Conservation (phyloP, 1,140 invertebrate genomes). For the Dermatophagoides farinae region DNA sequence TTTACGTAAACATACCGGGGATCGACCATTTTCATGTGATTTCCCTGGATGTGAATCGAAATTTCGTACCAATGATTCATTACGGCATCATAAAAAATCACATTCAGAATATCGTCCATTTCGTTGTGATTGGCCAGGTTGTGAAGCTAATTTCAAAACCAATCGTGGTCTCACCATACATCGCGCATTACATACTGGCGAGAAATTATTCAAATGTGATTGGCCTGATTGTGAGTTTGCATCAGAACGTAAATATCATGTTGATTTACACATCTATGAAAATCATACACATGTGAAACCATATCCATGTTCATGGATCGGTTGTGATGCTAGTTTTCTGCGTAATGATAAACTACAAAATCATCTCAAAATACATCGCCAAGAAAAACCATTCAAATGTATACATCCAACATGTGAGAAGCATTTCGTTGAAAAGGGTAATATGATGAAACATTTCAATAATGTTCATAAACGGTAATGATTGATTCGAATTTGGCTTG, state of each 20-base stretch:
- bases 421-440: slow-evolving; percentile 10
- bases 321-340: slow-evolving; percentile 4
- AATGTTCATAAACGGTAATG: slow-evolving; percentile 8
- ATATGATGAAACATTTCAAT: slow-evolving; percentile 12
- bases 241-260: slow-evolving; percentile 7
- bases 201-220: slow-evolving; percentile 8
- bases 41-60: slow-evolving; percentile 33
- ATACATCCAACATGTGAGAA: slow-evolving; percentile 22
- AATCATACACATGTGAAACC: slow-evolving; percentile 2
- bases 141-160: slow-evolving; percentile 8
- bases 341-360: slow-evolving; percentile 9
- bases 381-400: slow-evolving; percentile 49
- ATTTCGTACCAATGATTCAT: neutral
- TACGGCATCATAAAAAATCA: slow-evolving; percentile 6
- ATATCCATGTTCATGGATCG: slow-evolving; percentile 3
- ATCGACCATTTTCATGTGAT: slow-evolving; percentile 41
- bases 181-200: slow-evolving; percentile 2
- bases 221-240: slow-evolving; percentile 1
- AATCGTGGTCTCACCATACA: slow-evolving; percentile 9
- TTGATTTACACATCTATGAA: neutral
- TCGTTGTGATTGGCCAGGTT: slow-evolving; percentile 10
- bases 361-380: slow-evolving; percentile 24
- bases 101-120: slow-evolving; percentile 6
- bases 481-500: too few relatives aligned
- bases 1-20: slow-evolving; percentile 41